Percentiles rank a stretch among this genome's conserved stretches.
These are phyloP conservation scores for Delia radicum DNA, from an alignment of 1,140 invertebrate genomes.

Conservation along the genomic window DNA sequence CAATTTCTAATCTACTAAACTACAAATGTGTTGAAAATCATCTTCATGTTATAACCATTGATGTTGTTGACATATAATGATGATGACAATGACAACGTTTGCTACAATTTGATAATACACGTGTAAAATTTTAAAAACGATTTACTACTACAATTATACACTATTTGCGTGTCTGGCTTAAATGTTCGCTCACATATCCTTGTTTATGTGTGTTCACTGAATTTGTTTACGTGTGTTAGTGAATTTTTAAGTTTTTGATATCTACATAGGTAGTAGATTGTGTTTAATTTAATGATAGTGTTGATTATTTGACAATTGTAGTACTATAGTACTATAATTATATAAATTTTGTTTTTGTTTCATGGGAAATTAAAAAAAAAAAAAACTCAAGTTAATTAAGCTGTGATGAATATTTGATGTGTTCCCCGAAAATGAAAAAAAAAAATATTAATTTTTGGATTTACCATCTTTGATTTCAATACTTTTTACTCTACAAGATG, in stretches of 20 bases:
- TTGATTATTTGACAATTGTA: background rate
- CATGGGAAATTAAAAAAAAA: too few relatives aligned
- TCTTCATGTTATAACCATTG: background rate
- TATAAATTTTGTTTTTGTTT: too few relatives aligned
- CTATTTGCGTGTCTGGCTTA: background rate
- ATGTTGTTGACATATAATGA: background rate
- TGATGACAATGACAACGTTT: background rate
- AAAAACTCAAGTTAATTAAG: too few relatives aligned
- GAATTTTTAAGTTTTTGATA: background rate
- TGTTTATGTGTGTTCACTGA: background rate
- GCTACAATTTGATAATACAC: background rate
- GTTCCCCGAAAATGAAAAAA: too few relatives aligned
- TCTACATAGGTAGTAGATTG: background rate
- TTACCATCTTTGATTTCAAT: too few relatives aligned
- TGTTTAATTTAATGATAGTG: background rate
- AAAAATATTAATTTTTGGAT: too few relatives aligned
- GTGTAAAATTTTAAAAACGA: background rate
- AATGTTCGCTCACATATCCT: background rate
- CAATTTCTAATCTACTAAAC: background rate
- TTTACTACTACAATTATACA: too few relatives aligned
- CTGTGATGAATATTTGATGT: too few relatives aligned
- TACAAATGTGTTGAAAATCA: background rate
- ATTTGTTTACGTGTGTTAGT: background rate
- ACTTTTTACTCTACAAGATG: too few relatives aligned
- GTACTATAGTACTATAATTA: too few relatives aligned